Conservation (phyloP, 2,888 invertebrate species). For the Tribolium freemani region DNA sequence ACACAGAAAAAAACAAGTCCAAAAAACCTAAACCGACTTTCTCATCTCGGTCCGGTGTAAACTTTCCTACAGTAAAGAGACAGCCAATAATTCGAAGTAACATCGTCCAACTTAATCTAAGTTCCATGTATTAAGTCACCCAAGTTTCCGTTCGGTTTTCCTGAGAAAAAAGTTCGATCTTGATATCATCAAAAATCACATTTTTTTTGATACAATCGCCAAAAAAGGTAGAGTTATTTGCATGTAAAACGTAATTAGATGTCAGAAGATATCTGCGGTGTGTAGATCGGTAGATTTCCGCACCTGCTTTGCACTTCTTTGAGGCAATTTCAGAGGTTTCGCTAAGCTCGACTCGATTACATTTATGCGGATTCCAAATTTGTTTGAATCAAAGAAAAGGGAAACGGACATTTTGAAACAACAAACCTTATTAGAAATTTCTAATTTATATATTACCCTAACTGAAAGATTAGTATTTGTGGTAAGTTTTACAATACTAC, state of each 20-base stretch:
- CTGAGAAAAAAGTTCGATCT: neutral
- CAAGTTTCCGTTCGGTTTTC: slow-evolving; percentile 2
- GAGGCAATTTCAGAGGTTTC: neutral
- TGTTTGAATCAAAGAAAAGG: neutral
- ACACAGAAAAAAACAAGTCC: neutral
- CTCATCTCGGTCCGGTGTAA: neutral
- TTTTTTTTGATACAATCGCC: neutral
- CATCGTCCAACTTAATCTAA: slow-evolving; percentile 22
- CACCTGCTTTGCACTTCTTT: neutral
- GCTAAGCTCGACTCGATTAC: neutral
- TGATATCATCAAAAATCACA: slow-evolving; percentile 12
- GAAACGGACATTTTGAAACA: neutral
- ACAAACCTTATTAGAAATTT: neutral
- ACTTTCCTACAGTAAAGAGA: slow-evolving; percentile 1
- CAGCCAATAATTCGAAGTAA: slow-evolving; percentile 17
- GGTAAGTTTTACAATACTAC: too few species aligned
- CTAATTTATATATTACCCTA: neutral
- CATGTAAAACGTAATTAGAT: slow-evolving; percentile 17
- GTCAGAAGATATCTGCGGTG: neutral
- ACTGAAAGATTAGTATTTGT: too few species aligned
- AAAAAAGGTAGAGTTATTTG: slow-evolving; percentile 3
- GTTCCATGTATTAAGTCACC: slow-evolving; percentile 21
- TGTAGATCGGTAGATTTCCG: neutral
- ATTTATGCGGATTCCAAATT: slow-evolving; percentile 1
- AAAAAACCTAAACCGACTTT: neutral